Base-by-base conservation (phyloP, 2,888 invertebrate genomes). In the Cosmia trapezina region DNA sequence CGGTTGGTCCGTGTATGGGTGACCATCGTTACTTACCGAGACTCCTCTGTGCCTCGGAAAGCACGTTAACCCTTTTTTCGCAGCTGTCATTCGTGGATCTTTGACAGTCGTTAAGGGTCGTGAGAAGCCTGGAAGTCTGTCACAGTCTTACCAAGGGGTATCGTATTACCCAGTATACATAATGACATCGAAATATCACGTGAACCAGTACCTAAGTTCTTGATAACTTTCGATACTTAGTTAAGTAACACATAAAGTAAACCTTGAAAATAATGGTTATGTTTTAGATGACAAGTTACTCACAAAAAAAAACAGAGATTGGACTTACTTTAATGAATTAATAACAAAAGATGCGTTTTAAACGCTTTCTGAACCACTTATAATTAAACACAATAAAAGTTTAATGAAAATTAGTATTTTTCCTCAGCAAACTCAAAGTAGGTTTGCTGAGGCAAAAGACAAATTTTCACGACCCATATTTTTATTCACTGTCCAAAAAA, bases 401-500 rank as follows among this genome's bases (percentile, higher is more conserved):
- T 14, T 4, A 4, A 43, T 28, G 17, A 33, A 56, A 70, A 77
- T 47, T 0, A 19, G n/a, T 76, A 4, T 41, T 4, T 37, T 72
- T 19, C 47, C 19, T 73, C 6, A 49, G 17, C 9, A 37, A 74
- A 54, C 28, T 28, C 45, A 59, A 17, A 47, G 53, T n/a, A 4
- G 6, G 6, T 37, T 37, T 37, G 2, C 41, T 41, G 8, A 41
- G 41, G 7, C 41, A 8, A 41, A 41, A 41, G 41, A 41, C 8
- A 8, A 7, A 41, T 41, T 41, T 41, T 41, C 41, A 41, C 41
- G 8, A 41, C 45, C 45, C 51, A 62, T 28, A 22, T 53, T 53
- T 63, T 68, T 53, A 65, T 73, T 61, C 47, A 43, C n/a, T 56
- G 72, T 62, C 51, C 0, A 47, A 49, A 45, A 53, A 54, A 64